Evolutionary conservation across 2,797 vertebrate species (phyloP).

Genomic region (Microctenopoma lineatum): DNA sequence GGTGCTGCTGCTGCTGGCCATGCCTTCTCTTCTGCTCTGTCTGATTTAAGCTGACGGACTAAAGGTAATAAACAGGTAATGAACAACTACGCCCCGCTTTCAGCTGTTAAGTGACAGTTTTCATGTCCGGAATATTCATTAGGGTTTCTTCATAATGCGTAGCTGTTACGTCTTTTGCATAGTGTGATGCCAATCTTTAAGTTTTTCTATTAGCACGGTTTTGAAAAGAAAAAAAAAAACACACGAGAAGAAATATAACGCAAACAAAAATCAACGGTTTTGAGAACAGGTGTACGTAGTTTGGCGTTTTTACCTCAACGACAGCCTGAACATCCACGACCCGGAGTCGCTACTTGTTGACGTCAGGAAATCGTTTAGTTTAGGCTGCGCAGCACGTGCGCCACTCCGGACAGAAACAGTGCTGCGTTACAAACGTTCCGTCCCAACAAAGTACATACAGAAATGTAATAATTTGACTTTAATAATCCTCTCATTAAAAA

Average conservation of each 20-base stretch:
- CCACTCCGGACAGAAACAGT: slow-evolving; percentile 44
- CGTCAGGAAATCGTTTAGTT: slow-evolving; percentile 16
- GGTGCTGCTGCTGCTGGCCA: slow-evolving; percentile 58
- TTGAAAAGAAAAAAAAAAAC: background rate
- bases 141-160: background rate
- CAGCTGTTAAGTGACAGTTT: background rate
- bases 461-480: background rate
- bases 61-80: background rate
- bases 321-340: background rate
- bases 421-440: slow-evolving; percentile 24
- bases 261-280: background rate
- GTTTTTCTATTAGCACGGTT: background rate
- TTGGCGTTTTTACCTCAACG: fast-evolving
- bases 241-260: fast-evolving
- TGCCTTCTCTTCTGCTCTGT: slow-evolving; percentile 34
- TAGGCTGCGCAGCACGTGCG: background rate
- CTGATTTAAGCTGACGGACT: background rate
- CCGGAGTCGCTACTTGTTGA: background rate
- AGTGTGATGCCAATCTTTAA: background rate
- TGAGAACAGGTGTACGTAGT: fast-evolving
- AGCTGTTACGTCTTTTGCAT: background rate
- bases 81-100: background rate
- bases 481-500: background rate
- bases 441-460: too few relatives aligned
- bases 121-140: background rate